Percentiles rank a stretch among this genome's conserved stretches.
phyloP scores from a whole-genome alignment of 2,888 invertebrate species.

The Cantharis lateralis region DNA sequence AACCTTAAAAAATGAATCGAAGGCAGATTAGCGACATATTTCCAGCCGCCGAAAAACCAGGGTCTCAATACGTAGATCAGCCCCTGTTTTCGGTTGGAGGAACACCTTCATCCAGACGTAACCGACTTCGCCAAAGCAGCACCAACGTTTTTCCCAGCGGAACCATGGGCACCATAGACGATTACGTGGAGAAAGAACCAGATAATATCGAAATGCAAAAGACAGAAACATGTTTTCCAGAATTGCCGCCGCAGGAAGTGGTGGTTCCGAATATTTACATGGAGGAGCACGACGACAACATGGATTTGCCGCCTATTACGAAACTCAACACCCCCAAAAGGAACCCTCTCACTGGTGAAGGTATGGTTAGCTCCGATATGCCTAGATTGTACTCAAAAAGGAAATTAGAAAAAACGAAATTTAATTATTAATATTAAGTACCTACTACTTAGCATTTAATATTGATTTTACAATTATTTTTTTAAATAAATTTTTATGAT shows the following conservation, averaged over 20 bases:
- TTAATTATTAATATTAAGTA: conserved; percentile 9
- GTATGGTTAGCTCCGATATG: conserved; percentile 30
- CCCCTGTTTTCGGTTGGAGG: conserved; percentile 52
- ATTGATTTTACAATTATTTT: background rate
- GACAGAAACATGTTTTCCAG: background rate
- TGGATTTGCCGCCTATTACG: background rate
- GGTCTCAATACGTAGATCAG: background rate
- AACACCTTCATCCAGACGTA: conserved; percentile 46
- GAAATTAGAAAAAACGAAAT: conserved; percentile 16
- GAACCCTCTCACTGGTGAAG: conserved; percentile 45
- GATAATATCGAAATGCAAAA: background rate
- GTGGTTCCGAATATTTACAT: background rate
- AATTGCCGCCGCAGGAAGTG: background rate
- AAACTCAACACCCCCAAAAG: conserved; percentile 15
- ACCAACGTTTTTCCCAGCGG: conserved; percentile 41
- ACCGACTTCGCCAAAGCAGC: conserved; percentile 36
- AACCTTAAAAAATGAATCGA: conserved; percentile 10
- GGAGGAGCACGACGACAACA: background rate
- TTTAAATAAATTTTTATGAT: background rate
- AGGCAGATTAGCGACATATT: conserved; percentile 17
- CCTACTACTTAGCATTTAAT: background rate
- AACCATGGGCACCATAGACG: conserved; percentile 36
- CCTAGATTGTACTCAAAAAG: conserved; percentile 10
- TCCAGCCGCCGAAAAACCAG: background rate
- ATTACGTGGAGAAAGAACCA: background rate